phyloP scores from a whole-genome alignment of 1,140 invertebrate genomes.

The Eurytemora carolleeae region DNA sequence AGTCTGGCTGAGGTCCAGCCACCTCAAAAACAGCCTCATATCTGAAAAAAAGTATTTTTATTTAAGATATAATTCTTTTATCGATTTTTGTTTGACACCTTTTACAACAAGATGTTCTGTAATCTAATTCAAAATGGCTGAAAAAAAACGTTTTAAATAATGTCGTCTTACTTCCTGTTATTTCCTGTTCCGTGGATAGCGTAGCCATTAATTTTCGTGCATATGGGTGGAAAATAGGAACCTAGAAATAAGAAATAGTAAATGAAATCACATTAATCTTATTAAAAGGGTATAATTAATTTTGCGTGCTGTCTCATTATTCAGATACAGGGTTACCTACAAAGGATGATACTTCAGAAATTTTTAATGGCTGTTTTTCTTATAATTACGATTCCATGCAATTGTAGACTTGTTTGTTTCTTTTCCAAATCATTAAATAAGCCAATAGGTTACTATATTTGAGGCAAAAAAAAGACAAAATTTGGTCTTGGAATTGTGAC shows the following conservation, averaged over 20 bases:
- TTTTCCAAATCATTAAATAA: too few relatives aligned
- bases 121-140: background rate
- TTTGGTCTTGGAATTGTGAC: too few relatives aligned
- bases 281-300: too few relatives aligned
- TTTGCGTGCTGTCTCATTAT: too few relatives aligned
- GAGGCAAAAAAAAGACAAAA: too few relatives aligned
- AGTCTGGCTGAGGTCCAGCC: background rate
- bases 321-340: too few relatives aligned
- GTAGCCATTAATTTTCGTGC: conserved; percentile 35
- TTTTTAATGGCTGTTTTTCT: too few relatives aligned
- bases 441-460: too few relatives aligned
- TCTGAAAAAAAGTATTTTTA: background rate
- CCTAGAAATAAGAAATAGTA: conserved; percentile 22
- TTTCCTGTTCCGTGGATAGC: conserved; percentile 32
- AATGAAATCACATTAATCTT: background rate
- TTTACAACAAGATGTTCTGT: background rate
- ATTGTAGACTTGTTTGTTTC: too few relatives aligned
- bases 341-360: too few relatives aligned
- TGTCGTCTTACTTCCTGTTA: conserved; percentile 20
- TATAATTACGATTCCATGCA: too few relatives aligned
- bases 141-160: background rate
- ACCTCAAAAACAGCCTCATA: background rate
- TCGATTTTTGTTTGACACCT: background rate
- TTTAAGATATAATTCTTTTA: background rate
- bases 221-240: conserved; percentile 27